Percentiles rank a stretch among this genome's conserved stretches.
Conservation (phyloP, 2,888 invertebrate genomes). For the Microctonus aethiopoides region DNA sequence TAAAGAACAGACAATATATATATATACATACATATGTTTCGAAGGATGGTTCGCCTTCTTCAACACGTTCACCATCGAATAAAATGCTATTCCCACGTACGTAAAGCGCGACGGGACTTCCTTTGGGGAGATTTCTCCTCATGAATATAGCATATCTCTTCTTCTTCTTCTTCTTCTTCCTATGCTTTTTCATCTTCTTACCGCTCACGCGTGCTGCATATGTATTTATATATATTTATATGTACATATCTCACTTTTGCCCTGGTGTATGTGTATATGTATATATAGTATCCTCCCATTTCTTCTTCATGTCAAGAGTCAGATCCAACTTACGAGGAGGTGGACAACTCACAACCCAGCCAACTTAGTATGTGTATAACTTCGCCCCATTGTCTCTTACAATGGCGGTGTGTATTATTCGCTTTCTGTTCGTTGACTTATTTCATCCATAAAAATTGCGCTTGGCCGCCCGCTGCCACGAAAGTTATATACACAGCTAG, state of each 20-base stretch:
- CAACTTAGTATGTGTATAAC: constrained; percentile 20
- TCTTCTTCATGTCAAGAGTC: constrained; percentile 25
- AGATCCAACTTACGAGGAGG: constrained; percentile 35
- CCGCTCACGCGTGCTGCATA: neutral
- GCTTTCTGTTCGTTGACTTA: neutral
- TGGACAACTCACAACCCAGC: constrained; percentile 27
- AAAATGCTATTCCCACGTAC: constrained; percentile 48
- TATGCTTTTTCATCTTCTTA: constrained; percentile 30
- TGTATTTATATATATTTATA: constrained; percentile 3
- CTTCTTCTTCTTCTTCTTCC: constrained; percentile 22
- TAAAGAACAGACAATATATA: constrained; percentile 32
- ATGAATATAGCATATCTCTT: constrained; percentile 23
- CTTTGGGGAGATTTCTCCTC: constrained; percentile 31
- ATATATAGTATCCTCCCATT: constrained; percentile 2
- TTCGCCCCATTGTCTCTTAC: constrained; percentile 29
- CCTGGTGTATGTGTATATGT: neutral
- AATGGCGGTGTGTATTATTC: constrained; percentile 15
- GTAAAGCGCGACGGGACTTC: constrained; percentile 35
- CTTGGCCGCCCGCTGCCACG: constrained; percentile 6
- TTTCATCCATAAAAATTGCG: neutral
- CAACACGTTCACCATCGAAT: constrained; percentile 28
- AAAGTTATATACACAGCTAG: neutral
- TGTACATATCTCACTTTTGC: constrained; percentile 2
- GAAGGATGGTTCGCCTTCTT: constrained; percentile 13
- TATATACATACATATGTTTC: no score